phyloP scores from a whole-genome alignment of 2,888 invertebrate species.

The Brassicogethes aeneus region DNA sequence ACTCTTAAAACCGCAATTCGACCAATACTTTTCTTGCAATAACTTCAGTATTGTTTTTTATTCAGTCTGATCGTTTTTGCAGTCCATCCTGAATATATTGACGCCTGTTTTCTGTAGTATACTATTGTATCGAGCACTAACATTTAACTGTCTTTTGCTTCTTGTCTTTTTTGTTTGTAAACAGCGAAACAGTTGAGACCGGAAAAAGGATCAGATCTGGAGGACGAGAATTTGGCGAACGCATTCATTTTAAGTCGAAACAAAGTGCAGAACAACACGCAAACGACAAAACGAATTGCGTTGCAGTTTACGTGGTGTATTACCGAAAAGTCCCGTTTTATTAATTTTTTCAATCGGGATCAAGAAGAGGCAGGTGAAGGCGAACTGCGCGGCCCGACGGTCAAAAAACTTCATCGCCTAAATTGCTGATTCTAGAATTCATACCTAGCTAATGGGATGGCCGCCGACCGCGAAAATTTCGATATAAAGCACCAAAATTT shows the following conservation, averaged over 20 bases:
- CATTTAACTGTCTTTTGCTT: no score
- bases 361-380: constrained; percentile 24
- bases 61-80: constrained; percentile 4
- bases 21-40: no score
- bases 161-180: constrained; percentile 4
- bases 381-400: constrained; percentile 8
- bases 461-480: constrained; percentile 16
- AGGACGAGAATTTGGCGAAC: constrained; percentile 32
- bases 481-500: constrained; percentile 32
- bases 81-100: no score
- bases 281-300: constrained; percentile 6
- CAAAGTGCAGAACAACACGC: constrained; percentile 26
- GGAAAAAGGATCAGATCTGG: constrained; percentile 3
- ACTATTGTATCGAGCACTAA: no score
- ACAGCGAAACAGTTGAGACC: neutral
- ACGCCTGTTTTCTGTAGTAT: no score
- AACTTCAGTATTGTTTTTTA: no score
- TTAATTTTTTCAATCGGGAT: constrained; percentile 6
- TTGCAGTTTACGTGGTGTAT: constrained; percentile 2
- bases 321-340: constrained; percentile 5
- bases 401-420: constrained; percentile 1
- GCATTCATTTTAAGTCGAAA: constrained; percentile 31
- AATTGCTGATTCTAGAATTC: neutral
- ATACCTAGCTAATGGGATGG: constrained; percentile 3
- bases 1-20: no score